Conservation (phyloP, 1,140 invertebrate genomes). For the Drosophila willistoni region DNA sequence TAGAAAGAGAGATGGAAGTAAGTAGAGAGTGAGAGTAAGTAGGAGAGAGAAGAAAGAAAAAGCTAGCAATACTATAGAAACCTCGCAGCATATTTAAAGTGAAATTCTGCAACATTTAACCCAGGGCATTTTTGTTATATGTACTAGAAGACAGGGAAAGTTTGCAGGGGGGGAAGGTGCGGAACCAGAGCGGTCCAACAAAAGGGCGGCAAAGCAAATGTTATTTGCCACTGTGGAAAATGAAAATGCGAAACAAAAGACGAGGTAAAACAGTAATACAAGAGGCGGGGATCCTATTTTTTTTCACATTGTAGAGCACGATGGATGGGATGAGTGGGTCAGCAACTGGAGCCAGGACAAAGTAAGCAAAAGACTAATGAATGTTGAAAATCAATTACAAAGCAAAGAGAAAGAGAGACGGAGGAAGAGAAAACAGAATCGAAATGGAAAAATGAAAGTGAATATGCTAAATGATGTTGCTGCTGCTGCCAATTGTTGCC, state of each 20-base stretch:
- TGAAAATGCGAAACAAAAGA: conserved; percentile 48
- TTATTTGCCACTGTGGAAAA: conserved; percentile 37
- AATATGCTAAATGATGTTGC: conserved; percentile 67
- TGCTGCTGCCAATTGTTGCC: conserved; percentile 41
- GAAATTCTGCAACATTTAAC: conserved; percentile 74
- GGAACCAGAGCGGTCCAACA: conserved; percentile 2
- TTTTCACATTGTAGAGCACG: conserved; percentile 6
- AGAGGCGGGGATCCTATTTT: neutral
- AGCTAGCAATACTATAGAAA: conserved; percentile 11
- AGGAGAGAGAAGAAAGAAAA: neutral
- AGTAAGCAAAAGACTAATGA: conserved; percentile 60
- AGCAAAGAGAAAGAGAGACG: conserved; percentile 36
- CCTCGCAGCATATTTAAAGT: conserved; percentile 57
- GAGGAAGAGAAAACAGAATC: neutral
- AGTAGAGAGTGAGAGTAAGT: neutral
- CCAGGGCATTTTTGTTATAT: conserved; percentile 24
- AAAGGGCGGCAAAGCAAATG: conserved; percentile 38
- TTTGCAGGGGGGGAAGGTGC: neutral
- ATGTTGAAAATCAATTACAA: conserved; percentile 77
- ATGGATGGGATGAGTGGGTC: conserved; percentile 26
- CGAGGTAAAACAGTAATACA: conserved; percentile 26
- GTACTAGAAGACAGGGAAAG: neutral
- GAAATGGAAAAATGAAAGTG: conserved; percentile 60
- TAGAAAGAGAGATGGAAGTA: conserved; percentile 16
- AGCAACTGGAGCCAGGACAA: conserved; percentile 30